A percentile compares a stretch with the other conserved stretches of the same genome.
phyloP scores from a whole-genome alignment of 1,140 invertebrate species.

The Macrobrachium nipponense region DNA sequence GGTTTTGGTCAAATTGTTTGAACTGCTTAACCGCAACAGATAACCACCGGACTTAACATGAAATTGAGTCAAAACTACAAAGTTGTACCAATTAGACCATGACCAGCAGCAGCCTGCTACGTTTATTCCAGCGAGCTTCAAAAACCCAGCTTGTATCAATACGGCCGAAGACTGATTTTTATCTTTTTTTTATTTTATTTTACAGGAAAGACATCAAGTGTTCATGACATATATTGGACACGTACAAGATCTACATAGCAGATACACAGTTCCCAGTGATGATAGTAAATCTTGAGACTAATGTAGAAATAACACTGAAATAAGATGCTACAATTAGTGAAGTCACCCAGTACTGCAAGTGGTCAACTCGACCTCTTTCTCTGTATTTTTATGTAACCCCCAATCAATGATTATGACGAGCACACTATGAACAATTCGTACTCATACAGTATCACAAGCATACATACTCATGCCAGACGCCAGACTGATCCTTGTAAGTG shows the following conservation, averaged over 20 bases:
- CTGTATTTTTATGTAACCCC: too few relatives aligned
- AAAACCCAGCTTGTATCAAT: conserved; percentile 19
- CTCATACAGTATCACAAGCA: too few relatives aligned
- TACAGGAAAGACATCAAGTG: conserved; percentile 30
- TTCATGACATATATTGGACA: conserved; percentile 44
- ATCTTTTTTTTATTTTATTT: not conserved
- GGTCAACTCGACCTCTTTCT: not conserved
- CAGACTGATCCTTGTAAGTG: too few relatives aligned
- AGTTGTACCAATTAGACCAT: too few relatives aligned
- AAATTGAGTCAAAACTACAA: not conserved
- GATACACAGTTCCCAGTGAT: conserved; percentile 53
- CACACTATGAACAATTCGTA: too few relatives aligned
- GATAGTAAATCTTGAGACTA: conserved; percentile 42
- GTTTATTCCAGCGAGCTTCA: not conserved
- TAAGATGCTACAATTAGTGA: conserved; percentile 43
- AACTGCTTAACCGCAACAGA: too few relatives aligned
- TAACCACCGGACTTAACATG: not conserved
- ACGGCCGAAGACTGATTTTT: conserved; percentile 6
- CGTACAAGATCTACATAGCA: conserved; percentile 44
- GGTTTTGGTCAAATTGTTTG: too few relatives aligned
- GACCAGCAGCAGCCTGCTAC: too few relatives aligned
- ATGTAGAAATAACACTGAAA: conserved; percentile 47
- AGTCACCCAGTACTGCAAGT: conserved; percentile 4
- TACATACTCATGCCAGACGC: too few relatives aligned
- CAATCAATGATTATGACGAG: too few relatives aligned